These are phyloP conservation scores for Cochlearius cochlearius DNA, from an alignment of 2,113 vertebrate genomes.

Conservation along the genomic window DNA sequence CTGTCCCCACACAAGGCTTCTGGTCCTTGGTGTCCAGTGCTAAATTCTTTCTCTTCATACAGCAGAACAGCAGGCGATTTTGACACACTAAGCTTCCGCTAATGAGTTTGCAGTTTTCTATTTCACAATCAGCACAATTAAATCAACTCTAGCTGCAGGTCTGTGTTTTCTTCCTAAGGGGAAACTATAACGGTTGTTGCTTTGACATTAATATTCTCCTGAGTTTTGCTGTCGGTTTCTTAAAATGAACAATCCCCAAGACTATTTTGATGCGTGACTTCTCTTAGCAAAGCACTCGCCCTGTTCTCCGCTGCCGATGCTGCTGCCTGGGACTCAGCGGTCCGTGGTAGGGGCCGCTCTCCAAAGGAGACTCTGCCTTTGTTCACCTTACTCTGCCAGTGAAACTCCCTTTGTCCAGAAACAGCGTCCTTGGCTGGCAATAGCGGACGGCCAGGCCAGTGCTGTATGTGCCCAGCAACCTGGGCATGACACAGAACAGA, in stretches of 20 bases:
- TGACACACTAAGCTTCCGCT: neutral
- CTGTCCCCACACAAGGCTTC: neutral
- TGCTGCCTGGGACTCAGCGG: neutral
- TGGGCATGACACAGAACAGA: neutral
- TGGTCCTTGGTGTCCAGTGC: neutral
- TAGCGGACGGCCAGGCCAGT: rapidly evolving
- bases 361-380: neutral
- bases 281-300: neutral
- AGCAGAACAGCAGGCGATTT: neutral
- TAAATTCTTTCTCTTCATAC: neutral
- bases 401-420: neutral
- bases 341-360: neutral
- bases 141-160: neutral
- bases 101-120: neutral
- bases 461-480: neutral
- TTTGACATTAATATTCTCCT: neutral
- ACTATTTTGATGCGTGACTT: neutral
- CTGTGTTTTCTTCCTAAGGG: neutral
- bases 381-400: neutral
- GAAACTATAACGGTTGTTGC: neutral
- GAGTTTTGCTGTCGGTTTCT: neutral
- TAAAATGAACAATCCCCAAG: neutral
- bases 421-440: neutral
- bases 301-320: neutral
- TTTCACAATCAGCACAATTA: neutral